These are phyloP conservation scores for Chunga burmeisteri DNA, from an alignment of 2,113 vertebrate species.

Conservation along the genomic window DNA sequence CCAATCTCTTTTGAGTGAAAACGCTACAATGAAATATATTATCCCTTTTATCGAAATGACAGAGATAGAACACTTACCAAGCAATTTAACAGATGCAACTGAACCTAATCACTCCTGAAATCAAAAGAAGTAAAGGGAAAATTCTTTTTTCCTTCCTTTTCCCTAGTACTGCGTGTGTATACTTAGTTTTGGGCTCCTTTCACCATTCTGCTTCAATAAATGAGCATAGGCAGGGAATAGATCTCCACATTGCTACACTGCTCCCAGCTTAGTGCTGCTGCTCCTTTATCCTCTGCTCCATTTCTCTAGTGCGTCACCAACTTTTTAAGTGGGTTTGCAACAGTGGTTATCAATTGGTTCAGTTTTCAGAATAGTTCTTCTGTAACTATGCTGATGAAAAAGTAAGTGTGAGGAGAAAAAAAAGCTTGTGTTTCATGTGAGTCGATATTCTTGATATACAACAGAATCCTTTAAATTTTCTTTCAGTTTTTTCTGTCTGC, in stretches of 20 bases:
- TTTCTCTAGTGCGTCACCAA: neutral
- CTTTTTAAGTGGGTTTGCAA: neutral
- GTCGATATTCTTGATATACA: neutral
- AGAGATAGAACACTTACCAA: constrained; percentile 7
- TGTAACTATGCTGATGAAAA: neutral
- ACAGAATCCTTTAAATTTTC: neutral
- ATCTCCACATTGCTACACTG: neutral
- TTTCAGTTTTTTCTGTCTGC: neutral
- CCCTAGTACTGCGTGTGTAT: constrained; percentile 22
- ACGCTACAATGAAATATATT: constrained; percentile 23
- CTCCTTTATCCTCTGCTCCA: constrained; percentile 12
- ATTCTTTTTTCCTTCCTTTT: neutral
- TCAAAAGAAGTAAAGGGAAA: constrained; percentile 38
- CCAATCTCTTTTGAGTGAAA: constrained; percentile 10
- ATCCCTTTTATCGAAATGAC: constrained; percentile 10
- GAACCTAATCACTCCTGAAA: constrained; percentile 47
- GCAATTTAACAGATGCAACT: constrained; percentile 26
- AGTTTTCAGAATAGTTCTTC: neutral
- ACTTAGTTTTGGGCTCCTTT: neutral
- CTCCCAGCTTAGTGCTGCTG: neutral
- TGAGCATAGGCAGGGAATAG: neutral
- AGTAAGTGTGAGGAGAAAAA: neutral
- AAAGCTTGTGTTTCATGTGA: neutral
- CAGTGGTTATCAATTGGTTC: neutral
- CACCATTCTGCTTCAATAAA: neutral